A percentile compares a stretch with the other conserved stretches of the same genome.
These are phyloP conservation scores for Corythornis madagascariensis DNA, from an alignment of 2,113 vertebrate genomes.

Conservation along the genomic window DNA sequence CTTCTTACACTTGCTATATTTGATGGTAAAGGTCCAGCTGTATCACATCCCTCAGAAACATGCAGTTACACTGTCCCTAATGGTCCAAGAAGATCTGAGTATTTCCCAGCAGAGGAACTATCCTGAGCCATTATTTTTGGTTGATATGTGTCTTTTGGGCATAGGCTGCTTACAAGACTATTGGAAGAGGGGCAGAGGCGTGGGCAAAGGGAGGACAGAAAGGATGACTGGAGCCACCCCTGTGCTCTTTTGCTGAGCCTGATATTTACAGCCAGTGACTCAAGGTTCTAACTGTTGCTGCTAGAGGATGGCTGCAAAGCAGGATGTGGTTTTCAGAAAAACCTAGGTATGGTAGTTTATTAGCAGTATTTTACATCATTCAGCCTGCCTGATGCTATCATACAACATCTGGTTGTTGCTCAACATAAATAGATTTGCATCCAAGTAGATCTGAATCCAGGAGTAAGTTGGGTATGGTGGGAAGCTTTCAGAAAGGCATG, in stretches of 20 bases:
- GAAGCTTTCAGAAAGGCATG: not conserved
- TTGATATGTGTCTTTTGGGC: fast-evolving
- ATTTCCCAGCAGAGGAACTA: not conserved
- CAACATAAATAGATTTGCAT: fast-evolving
- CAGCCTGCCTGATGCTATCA: not conserved
- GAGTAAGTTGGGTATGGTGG: too few relatives aligned
- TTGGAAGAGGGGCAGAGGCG: not conserved
- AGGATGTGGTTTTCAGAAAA: not conserved
- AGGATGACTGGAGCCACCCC: fast-evolving
- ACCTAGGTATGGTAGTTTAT: not conserved
- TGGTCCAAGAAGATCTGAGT: not conserved
- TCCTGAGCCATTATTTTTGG: not conserved
- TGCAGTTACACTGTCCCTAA: not conserved
- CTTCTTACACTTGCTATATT: not conserved
- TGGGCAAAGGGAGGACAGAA: not conserved
- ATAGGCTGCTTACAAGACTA: not conserved
- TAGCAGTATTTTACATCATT: not conserved
- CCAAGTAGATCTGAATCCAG: not conserved
- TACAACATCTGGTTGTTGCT: not conserved
- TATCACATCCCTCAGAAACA: not conserved
- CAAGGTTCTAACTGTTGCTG: not conserved
- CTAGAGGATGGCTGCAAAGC: not conserved
- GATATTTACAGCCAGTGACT: not conserved
- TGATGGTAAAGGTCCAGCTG: not conserved
- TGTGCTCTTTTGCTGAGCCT: not conserved